Evolutionary conservation across 2,113 vertebrate genomes (phyloP).

Genomic region (Gracilinanus agilis): DNA sequence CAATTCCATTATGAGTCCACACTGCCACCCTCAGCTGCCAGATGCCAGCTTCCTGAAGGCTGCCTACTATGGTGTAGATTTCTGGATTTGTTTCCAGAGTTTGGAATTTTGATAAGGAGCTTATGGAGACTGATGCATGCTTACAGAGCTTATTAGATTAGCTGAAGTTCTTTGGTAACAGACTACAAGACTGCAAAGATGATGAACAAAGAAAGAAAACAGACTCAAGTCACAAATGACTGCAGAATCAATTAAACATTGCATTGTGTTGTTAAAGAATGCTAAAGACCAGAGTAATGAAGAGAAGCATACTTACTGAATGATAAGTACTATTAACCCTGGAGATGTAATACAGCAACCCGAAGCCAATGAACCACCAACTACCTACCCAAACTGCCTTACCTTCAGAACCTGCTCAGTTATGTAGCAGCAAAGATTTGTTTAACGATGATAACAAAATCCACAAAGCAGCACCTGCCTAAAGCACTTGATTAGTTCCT

Average conservation of each 20-base stretch:
- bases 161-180: conserved; percentile 94
- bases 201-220: conserved; percentile 92
- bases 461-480: conserved; percentile 90
- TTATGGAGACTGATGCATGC: conserved; percentile 93
- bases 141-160: conserved; percentile 94
- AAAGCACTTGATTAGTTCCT: conserved; percentile 87
- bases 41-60: not conserved
- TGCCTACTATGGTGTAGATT: conserved; percentile 83
- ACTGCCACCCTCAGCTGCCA: not conserved
- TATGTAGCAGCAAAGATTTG: conserved; percentile 90
- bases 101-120: conserved; percentile 93
- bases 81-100: conserved; percentile 90
- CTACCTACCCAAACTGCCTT: conserved; percentile 90
- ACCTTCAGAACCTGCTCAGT: conserved; percentile 83
- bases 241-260: conserved; percentile 94
- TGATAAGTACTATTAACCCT: conserved; percentile 88
- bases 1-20: not conserved
- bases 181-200: conserved; percentile 93
- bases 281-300: conserved; percentile 82
- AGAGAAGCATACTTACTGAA: not conserved
- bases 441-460: conserved; percentile 91
- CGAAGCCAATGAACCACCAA: conserved; percentile 84
- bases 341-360: conserved; percentile 90
- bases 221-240: conserved; percentile 82
- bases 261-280: conserved; percentile 91